Base-by-base conservation (phyloP, 2,888 invertebrate species). In the Amblyjoppa fuscipennis region DNA sequence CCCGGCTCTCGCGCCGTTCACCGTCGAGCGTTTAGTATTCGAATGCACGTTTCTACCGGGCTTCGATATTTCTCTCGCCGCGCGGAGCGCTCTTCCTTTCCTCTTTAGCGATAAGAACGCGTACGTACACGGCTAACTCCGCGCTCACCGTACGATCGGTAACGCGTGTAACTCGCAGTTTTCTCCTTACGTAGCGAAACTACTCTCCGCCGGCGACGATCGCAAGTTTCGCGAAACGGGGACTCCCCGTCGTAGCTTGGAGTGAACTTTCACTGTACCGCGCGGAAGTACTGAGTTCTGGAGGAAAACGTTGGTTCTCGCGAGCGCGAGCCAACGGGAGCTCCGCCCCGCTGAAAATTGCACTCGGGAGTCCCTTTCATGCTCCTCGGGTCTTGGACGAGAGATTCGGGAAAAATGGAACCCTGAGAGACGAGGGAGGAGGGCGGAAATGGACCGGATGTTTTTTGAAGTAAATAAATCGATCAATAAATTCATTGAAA, bases 61-160 rank as follows among this genome's bases (percentile, higher is more conserved):
- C 61, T 75, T 75, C 49, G n/a, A 64, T 56, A 38, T 16, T 20
- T 56, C 53, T 56, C 45, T 41, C 41, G 16, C 34, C 51, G 41
- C 41, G 61, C 41, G 61, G 6, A 20, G 56, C 56, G 31, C 70
- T 53, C 38, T 71, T 79, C 70, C 51, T 79, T 79, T 71, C 16
- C 70, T 71, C 79, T 71, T 79, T 79, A 79, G 64, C 53, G 79
- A 79, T 79, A 79, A 71, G 34, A 61, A 51, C 56, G 56, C 56
- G 56, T 56, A 56, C 53, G 20, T n/a, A n/a, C n/a, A 6, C 53
- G 1, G 53, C 20, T 20, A 20, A 53, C 34, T 34, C 34, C 56
- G 56, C 25, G 25, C 20, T 20, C 20, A 25, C 45, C 61, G 34
- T 5, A 49, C 59, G 64, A 49, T 61, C 45, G 31, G 59, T 7